These are phyloP conservation scores for Pycnomerus fuliginosus DNA, from an alignment of 2,888 invertebrate genomes.

Conservation along the genomic window DNA sequence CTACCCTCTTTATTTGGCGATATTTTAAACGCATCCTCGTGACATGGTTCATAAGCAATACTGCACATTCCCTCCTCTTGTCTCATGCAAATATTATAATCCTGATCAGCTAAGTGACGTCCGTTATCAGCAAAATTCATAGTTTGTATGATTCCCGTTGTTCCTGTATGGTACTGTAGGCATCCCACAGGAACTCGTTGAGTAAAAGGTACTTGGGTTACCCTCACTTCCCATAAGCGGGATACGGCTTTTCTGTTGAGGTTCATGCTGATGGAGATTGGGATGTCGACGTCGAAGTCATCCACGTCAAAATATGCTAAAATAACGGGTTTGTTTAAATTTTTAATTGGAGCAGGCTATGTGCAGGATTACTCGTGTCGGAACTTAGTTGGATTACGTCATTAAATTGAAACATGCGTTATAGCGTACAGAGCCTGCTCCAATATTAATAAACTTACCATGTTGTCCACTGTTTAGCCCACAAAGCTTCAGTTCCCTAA, in stretches of 20 bases:
- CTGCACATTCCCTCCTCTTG: conserved; percentile 71
- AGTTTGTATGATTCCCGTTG: conserved; percentile 64
- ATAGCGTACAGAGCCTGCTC: no score
- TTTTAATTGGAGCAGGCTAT: no score
- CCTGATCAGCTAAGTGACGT: conserved; percentile 74
- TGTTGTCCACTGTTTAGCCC: conserved; percentile 85
- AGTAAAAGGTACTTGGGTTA: conserved; percentile 75
- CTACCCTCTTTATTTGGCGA: conserved; percentile 53
- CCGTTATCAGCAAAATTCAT: conserved; percentile 84
- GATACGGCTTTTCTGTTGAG: conserved; percentile 65
- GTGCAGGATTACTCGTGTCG: no score
- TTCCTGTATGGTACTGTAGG: conserved; percentile 64
- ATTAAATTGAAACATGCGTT: no score
- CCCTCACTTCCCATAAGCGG: conserved; percentile 76
- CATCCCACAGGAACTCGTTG: conserved; percentile 77
- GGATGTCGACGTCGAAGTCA: conserved; percentile 55
- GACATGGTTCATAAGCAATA: conserved; percentile 74
- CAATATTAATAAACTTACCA: no score
- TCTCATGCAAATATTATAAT: conserved; percentile 75
- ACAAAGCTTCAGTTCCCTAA: conserved; percentile 65
- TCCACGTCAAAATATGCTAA: conserved; percentile 72
- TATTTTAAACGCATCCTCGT: conserved; percentile 73
- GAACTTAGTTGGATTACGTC: no score
- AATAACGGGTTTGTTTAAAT: conserved; percentile 28
- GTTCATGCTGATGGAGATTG: conserved; percentile 56